Evolutionary conservation across 2,113 vertebrate species (phyloP), one percentile per base, ranked within the genome.

Genomic region (Beaufortia kweichowensis): DNA sequence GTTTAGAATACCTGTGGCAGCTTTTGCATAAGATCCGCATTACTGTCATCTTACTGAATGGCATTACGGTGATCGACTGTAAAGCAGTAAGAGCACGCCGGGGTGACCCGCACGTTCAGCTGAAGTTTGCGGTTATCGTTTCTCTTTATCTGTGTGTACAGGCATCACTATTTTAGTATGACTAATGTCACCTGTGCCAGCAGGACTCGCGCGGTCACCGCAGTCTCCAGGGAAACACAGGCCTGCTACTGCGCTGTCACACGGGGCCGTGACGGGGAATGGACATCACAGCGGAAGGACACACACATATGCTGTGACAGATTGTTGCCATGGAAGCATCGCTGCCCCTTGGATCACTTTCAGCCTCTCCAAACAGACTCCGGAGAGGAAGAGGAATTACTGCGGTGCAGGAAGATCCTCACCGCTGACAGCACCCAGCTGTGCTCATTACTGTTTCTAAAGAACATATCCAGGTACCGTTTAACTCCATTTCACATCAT

Each of bases 41-140:
- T 90, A 92, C 87, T 88, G 89, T 91, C 90, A 82, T 82, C 88
- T 86, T 75, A 80, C 85, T 91, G 89, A 89, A 90, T 86, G 69
- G 61, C 79, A 89, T 91, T 90, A 89, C 12, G 72, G 62, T 75
- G 79, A 84, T 69, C 64, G 79, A 81, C 65, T 23, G 67, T 68
- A 65, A 33, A 66, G 23, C 41, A 19, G 39, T 48, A 15, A 35
- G 39, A 68, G 41, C 6, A 24, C 48, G 73, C 26, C 39, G 29
- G 29, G 55, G 53, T 66, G 63, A 67, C 63, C 50, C 48, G 57
- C 56, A 17, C 1, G 17, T 19, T 33, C 2, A 41, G 62, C 62
- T 71, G 73, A 28, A 50, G 14, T 61, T 9, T 15, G 29, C 43
- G 21, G 29, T 69, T 78, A 69, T 78, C 60, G 4, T 74, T 35